These are phyloP conservation scores for Pachypanchax playfairii DNA, from an alignment of 2,113 vertebrate genomes.

Conservation along the genomic window DNA sequence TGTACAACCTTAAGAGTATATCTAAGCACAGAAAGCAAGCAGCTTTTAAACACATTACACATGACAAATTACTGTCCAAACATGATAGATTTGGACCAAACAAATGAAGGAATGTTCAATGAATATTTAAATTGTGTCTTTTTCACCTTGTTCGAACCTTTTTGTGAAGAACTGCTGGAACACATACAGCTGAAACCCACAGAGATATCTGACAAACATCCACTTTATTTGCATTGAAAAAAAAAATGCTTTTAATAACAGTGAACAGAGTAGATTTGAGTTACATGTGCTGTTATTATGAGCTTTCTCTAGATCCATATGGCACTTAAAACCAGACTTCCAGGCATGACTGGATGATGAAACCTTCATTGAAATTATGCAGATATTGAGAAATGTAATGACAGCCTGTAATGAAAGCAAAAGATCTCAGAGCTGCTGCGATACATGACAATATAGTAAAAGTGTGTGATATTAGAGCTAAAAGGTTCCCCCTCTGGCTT, in stretches of 20 bases:
- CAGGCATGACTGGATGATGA: conserved; percentile 15
- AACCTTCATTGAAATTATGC: conserved; percentile 31
- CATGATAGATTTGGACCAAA: conserved; percentile 11
- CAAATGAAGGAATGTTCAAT: conserved; percentile 2
- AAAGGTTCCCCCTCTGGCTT: conserved; percentile 54
- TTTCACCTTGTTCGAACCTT: conserved; percentile 26
- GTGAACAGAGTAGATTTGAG: conserved; percentile 24
- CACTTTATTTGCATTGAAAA: conserved; percentile 35
- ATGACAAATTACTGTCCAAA: background rate
- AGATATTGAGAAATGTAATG: conserved; percentile 16
- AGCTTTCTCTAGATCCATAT: conserved; percentile 27
- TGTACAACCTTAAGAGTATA: conserved; percentile 7
- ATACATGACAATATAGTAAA: conserved; percentile 40
- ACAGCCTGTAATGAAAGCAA: conserved; percentile 17
- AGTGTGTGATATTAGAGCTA: conserved; percentile 48
- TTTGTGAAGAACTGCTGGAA: conserved; percentile 8
- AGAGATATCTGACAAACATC: conserved; percentile 7
- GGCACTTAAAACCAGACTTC: conserved; percentile 18
- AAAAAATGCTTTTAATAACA: conserved; percentile 16
- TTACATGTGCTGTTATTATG: conserved; percentile 28
- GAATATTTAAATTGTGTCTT: conserved; percentile 24
- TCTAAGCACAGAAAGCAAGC: conserved; percentile 8
- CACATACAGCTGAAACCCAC: conserved; percentile 4
- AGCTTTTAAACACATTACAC: background rate
- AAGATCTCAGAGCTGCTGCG: conserved; percentile 28